Base-by-base conservation (phyloP, 2,888 invertebrate genomes). In the Tetragonisca angustula region DNA sequence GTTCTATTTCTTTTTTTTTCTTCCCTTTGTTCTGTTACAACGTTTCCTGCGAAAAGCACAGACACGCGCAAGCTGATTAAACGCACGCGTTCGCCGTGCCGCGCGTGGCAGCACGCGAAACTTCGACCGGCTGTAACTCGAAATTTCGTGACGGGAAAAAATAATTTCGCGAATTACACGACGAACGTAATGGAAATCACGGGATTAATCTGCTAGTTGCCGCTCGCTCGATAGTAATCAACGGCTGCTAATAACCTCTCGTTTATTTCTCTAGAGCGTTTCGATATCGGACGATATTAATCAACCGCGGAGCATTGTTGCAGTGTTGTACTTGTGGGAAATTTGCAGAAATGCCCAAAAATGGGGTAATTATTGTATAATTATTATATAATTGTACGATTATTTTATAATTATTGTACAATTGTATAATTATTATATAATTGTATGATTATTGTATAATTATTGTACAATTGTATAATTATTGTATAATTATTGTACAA, bases 11-110 rank as follows among this genome's bases (percentile, higher is more conserved):
- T 32, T 21, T 43, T 72, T 56, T 1, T 11, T 27, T 13, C 6
- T 19, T 27, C 49, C 13, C 43, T 11, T 50, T 61, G 50, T 24
- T 49, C 67, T 17, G 17, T 69, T 50, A 49, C 59, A 21, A 52
- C 6, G 59, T 27, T 61, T 6, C 61, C 27, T 27, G 64, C 61
- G 27, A 69, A 76, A 76, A 76, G 9, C 64, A 56, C 24, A 71
- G 11, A 61, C 52, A 2, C 61, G 64, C 54, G 64, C 59, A 65
- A 69, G 69, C 77, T 70, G 80, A 80, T 80, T 80, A 76, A 80
- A 71, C 80, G 77, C 69, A 27, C 27, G 52, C 68, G 59, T 50
- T 61, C 36, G 17, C 27, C 27, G 27, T n/a, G 69, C 15, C 24
- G 36, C 36, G 43, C 43, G 43, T 4, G 24, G 4, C 24, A 21